A percentile compares a stretch with the other conserved stretches of the same genome.
Conservation (phyloP, 1,140 invertebrate genomes). For the Macrotrachela quadricornifera region DNA sequence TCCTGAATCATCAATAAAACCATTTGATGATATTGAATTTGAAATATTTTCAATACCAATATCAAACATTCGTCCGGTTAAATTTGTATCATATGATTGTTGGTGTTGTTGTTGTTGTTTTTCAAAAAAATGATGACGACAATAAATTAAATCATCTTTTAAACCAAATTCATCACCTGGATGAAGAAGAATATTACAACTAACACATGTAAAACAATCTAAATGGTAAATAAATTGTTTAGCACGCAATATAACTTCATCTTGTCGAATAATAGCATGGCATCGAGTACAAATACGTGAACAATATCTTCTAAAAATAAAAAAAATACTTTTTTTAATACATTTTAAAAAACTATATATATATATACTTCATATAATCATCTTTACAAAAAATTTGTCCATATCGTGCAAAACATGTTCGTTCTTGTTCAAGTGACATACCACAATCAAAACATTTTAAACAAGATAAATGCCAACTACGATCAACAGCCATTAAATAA, state of each 20-base stretch:
- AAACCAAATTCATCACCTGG: conserved; percentile 67
- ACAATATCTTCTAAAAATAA: background rate
- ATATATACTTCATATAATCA: conserved; percentile 68
- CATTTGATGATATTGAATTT: too few species aligned
- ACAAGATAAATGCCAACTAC: conserved; percentile 66
- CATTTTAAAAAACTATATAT: too few species aligned
- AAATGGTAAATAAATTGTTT: conserved; percentile 32
- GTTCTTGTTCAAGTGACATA: conserved; percentile 59
- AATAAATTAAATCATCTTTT: conserved; percentile 30
- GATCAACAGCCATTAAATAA: conserved; percentile 63
- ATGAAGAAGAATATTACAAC: conserved; percentile 44
- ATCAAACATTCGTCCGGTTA: background rate
- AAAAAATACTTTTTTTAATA: too few species aligned
- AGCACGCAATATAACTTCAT: conserved; percentile 43
- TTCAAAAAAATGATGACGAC: conserved; percentile 19
- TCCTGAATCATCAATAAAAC: too few species aligned
- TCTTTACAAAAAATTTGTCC: conserved; percentile 89
- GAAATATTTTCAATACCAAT: too few species aligned
- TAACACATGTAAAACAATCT: conserved; percentile 22
- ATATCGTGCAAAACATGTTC: conserved; percentile 74
- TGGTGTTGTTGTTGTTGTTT: background rate
- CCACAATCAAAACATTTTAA: conserved; percentile 65
- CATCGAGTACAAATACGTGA: conserved; percentile 46
- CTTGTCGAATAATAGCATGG: conserved; percentile 52
- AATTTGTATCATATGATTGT: background rate